These are phyloP conservation scores for Blastobasis lacticolella DNA, from an alignment of 2,888 invertebrate genomes.

Conservation along the genomic window DNA sequence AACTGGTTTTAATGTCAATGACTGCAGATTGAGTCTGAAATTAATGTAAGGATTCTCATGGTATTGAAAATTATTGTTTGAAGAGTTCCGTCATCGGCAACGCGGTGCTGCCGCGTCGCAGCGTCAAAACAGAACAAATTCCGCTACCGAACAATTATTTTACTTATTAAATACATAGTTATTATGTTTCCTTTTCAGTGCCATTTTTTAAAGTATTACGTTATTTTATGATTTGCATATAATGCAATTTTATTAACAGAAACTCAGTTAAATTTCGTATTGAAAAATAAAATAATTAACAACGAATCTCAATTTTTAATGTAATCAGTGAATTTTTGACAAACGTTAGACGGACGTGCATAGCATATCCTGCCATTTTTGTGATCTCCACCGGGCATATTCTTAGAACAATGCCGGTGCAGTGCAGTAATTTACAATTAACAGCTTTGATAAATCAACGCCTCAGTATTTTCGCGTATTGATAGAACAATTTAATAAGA, in stretches of 20 bases:
- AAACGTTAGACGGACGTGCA: slow-evolving; percentile 41
- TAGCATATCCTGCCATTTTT: slow-evolving; percentile 45
- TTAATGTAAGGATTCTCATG: slow-evolving; percentile 27
- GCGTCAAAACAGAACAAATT: slow-evolving; percentile 45
- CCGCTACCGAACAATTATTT: slow-evolving; percentile 29
- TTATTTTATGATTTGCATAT: slow-evolving; percentile 70
- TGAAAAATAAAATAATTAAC: slow-evolving; percentile 35
- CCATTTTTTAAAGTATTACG: slow-evolving; percentile 67
- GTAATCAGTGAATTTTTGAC: slow-evolving; percentile 29
- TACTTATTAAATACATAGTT: slow-evolving; percentile 34
- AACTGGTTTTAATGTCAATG: slow-evolving; percentile 48
- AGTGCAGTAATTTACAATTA: slow-evolving; percentile 5
- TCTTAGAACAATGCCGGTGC: slow-evolving; percentile 40
- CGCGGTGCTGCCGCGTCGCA: slow-evolving; percentile 14
- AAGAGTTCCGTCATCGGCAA: slow-evolving; percentile 21
- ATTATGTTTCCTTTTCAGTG: slow-evolving; percentile 58
- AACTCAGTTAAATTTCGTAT: slow-evolving; percentile 34
- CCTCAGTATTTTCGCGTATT: background rate
- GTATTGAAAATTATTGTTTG: slow-evolving; percentile 55
- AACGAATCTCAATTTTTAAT: slow-evolving; percentile 60
- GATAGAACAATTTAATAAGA: slow-evolving; percentile 6
- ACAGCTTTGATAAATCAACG: background rate
- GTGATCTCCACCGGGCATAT: slow-evolving; percentile 35
- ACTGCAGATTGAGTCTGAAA: slow-evolving; percentile 57
- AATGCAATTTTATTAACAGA: slow-evolving; percentile 49